Evolutionary conservation across 2,113 vertebrate species (phyloP), one percentile per base, ranked within the genome.

Genomic region (Siniperca knerii): DNA sequence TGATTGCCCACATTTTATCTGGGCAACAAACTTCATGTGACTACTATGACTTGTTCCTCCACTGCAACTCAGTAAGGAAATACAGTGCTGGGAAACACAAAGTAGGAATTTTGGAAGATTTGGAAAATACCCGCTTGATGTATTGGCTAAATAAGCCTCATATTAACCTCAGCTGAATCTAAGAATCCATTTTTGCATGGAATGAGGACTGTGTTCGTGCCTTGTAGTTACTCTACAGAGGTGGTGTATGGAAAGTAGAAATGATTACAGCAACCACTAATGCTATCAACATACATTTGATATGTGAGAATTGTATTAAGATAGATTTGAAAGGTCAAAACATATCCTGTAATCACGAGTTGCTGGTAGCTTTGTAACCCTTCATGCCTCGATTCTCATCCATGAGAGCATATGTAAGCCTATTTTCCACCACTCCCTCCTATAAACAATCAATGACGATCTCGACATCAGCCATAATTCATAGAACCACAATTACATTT

Each of bases 401-500:
- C 57, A 37, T 0, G 44, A 50, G 20, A 35, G 74, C 29, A 4
- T 44, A 23, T 40, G 8, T 40, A 11, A 29, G 35, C 48, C 11
- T 29, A 23, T 37, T 62, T 80, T 60, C 6, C 60, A 35, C 42
- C 40, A 10, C 8, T 73, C 16, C 25, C 8, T 71, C 40, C 48
- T 15, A 2, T 18, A 54, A 83, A 77, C 73, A 72, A 46, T 57
- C 37, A 23, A 29, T 25, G 54, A 82, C 1, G 8, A 13, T 8
- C 44, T 48, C 3, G 2, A 20, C 25, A 44, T 54, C 35, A 55
- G 55, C 64, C 23, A 21, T 58, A 58, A 62, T 42, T 83, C 58
- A 77, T 8, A 42, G 55, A 78, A 33, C 68, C 29, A 12, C 21
- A 25, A 8, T 61, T 80, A 61, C 23, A 72, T 58, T 52, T 81